Evolutionary conservation across 92 coral and sea anemone species (phyloP), one percentile per base, ranked within the genome.

Genomic region (Virgularia gustaviana): DNA sequence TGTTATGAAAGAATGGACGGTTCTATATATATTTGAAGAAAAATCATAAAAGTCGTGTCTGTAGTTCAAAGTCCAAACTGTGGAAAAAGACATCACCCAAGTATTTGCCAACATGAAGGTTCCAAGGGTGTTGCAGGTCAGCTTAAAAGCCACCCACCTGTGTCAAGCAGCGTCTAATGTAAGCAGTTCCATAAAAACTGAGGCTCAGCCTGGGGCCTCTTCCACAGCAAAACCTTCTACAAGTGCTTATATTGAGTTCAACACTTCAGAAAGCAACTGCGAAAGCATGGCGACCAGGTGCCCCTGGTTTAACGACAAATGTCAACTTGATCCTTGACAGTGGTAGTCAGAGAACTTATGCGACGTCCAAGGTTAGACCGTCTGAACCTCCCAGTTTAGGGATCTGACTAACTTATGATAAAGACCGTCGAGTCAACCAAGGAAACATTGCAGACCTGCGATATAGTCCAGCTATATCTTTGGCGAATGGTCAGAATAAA

Each of bases 1-100:
- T 70, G 63, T 77, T 84, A 33, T 79, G 65, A 58, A 72, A 64
- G 31, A 83, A 60, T 58, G 86, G 86, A 49, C 71, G 80, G 70
- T 71, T 85, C 63, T 87, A 73, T 63, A 36, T 79, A 42, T 88
- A 87, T 57, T 54, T 88, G 36, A 78, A 57, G 64, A 71, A 66
- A 51, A 51, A 65, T 30, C 89, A 88, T 42, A 63, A 78, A 13
- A 81, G 83, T 16, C 57, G 35, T 64, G 73, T 72, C 57, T 88
- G 89, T 61, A 51, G 60, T 6, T 74, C 80, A 22, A 68, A 83
- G 91, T 66, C 66, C 78, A 13, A 84, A 84, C 31, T 84, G 87
- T 60, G 88, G 85, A 30, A 73, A 80, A 37, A 65, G 78, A 22
- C 86, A 87, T 65, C 92, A 83, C 77, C 77, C 64, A 13, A 83